Percentiles rank a stretch among this genome's conserved stretches.
phyloP scores from a whole-genome alignment of 2,797 vertebrate genomes.

The Microctenopoma stevenorrisi region DNA sequence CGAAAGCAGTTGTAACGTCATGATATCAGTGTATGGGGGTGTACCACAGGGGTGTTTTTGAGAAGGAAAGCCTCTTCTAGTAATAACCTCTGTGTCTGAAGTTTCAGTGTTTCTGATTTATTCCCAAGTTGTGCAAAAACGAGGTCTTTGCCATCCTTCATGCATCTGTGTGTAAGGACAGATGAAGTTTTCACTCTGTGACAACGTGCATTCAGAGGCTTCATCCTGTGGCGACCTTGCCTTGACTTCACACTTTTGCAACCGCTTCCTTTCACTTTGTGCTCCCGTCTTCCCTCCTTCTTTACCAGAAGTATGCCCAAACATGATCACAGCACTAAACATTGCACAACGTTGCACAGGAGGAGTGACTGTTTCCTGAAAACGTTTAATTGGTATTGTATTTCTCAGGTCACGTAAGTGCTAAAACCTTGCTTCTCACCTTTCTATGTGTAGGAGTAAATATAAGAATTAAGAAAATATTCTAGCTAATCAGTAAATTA shows the following conservation, averaged over 20 bases:
- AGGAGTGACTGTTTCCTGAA: background rate
- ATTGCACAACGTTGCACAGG: background rate
- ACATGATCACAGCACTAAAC: slow-evolving; percentile 1
- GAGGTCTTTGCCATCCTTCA: background rate
- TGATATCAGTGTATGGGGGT: slow-evolving; percentile 23
- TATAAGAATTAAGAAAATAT: background rate
- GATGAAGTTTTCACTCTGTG: background rate
- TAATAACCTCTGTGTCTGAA: slow-evolving; percentile 38
- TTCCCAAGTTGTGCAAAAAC: slow-evolving; percentile 4
- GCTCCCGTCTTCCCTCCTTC: slow-evolving; percentile 1
- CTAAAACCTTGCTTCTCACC: background rate
- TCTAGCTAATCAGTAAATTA: background rate
- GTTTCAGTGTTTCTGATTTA: slow-evolving; percentile 21
- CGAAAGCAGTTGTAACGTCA: slow-evolving; percentile 17
- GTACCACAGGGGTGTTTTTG: slow-evolving; percentile 52
- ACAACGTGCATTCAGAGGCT: background rate
- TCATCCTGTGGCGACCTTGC: background rate
- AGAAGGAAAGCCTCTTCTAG: slow-evolving; percentile 58
- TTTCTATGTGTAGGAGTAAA: background rate
- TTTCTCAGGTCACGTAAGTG: background rate
- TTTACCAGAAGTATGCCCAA: slow-evolving; percentile 38
- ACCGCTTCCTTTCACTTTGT: slow-evolving; percentile 52
- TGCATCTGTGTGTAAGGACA: background rate
- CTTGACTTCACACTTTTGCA: slow-evolving; percentile 43
- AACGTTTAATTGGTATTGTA: background rate